Percentiles rank a stretch among this genome's conserved stretches.
phyloP scores from a whole-genome alignment of 2,888 invertebrate genomes.

The Philhelius pedissequus region DNA sequence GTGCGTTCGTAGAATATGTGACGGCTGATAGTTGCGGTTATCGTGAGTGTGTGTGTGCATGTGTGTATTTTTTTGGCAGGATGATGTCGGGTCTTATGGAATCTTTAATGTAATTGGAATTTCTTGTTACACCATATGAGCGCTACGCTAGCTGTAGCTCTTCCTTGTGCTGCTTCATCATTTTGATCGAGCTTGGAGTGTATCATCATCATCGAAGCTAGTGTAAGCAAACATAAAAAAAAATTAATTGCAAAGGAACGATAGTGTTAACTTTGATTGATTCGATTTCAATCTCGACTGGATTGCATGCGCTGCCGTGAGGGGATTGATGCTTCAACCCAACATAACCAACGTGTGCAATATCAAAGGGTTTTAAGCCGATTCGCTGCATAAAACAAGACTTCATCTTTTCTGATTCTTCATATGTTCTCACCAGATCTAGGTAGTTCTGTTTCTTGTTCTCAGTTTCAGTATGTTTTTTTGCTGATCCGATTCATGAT shows the following conservation, averaged over 20 bases:
- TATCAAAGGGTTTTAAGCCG: constrained; percentile 53
- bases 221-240: constrained; percentile 3
- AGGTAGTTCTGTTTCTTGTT: not conserved
- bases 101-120: constrained; percentile 38
- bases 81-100: constrained; percentile 34
- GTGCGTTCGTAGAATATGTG: constrained; percentile 36
- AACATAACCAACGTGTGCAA: constrained; percentile 13
- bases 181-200: constrained; percentile 10
- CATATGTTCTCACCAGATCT: not conserved
- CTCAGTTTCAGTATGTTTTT: not conserved
- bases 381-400: constrained; percentile 28
- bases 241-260: constrained; percentile 44
- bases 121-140: not conserved
- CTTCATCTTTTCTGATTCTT: constrained; percentile 3
- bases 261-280: constrained; percentile 63
- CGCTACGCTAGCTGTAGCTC: not conserved
- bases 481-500: constrained; percentile 28
- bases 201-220: not conserved
- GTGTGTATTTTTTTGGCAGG: not conserved
- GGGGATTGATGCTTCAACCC: not conserved
- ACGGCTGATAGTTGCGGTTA: not conserved
- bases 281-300: constrained; percentile 49
- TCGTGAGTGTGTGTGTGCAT: not conserved
- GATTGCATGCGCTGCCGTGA: constrained; percentile 7
- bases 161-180: not conserved